Evolutionary conservation across 2,888 invertebrate species (phyloP), one percentile per base, ranked within the genome.

Genomic region (Lucinisca nassula): DNA sequence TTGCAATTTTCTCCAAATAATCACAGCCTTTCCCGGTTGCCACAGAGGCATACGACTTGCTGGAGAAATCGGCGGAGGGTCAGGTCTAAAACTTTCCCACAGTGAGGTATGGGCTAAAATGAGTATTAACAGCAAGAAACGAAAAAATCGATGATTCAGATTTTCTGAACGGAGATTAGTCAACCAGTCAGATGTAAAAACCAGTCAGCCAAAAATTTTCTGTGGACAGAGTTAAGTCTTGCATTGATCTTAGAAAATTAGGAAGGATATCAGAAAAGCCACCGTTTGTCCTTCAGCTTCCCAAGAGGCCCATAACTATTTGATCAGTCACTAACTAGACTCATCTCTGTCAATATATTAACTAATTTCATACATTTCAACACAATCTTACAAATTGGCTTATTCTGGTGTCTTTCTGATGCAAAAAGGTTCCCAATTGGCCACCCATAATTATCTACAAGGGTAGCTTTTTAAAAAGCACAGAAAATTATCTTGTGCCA

Each of bases 341-440:
- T 55, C 55, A 55, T 55, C 55, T n/a, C 8, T n/a, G n/a, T 67
- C 67, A 35, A 67, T 67, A 67, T 32, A 67, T 67, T 67, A 67
- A 32, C 67, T 35, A 67, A 67, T 67, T 67, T 35, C 10, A 67
- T 30, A 67, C 12, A 17, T 24, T 17, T 67, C 21, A 58, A 67
- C 35, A 67, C 32, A 67, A 67, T 67, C 30, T 67, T 10, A 67
- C 67, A 67, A 67, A 67, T 67, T 35, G 35, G 67, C 10, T 67
- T 4, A 8, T 21, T 67, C 35, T 67, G 17, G 8, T 4, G 27
- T 27, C 58, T 58, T n/a, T n/a, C 8, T 58, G 27, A 58, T 58
- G 21, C 27, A 8, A 24, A 21, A 24, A 6, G 27, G 58, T 8
- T 58, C 58, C 27, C 58, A 27, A 27, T 4, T 27, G 58, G 58